Percentiles rank a stretch among this genome's conserved stretches.
Evolutionary conservation across 1,140 invertebrate genomes (phyloP).

Genomic region (Aphelenchoides fujianensis): DNA sequence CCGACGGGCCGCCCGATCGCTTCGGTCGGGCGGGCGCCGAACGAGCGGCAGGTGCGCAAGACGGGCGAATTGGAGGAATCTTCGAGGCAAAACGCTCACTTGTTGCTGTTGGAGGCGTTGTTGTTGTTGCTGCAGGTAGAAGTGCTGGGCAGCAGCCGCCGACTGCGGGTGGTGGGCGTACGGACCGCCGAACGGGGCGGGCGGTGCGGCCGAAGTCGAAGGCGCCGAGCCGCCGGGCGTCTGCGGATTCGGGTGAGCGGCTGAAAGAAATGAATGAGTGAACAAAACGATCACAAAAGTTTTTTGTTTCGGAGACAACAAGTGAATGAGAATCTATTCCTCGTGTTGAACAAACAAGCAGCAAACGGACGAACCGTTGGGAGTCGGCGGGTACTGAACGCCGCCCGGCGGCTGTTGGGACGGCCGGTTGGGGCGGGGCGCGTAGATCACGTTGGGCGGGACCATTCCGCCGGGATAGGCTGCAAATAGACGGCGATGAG

Average conservation of each 20-base stretch:
- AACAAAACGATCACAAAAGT: not conserved
- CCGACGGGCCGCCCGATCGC: too few relatives aligned
- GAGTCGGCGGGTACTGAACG: not conserved
- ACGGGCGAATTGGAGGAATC: too few relatives aligned
- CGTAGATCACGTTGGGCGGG: not conserved
- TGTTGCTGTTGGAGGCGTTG: not conserved
- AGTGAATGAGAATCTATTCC: too few relatives aligned
- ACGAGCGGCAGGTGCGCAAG: too few relatives aligned
- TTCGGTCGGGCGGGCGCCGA: not conserved
- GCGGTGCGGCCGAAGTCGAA: not conserved
- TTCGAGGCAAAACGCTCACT: not conserved
- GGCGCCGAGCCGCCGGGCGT: not conserved
- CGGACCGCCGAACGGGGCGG: not conserved
- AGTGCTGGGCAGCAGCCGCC: not conserved
- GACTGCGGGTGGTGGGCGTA: not conserved
- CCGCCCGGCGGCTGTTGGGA: not conserved
- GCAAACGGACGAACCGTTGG: not conserved
- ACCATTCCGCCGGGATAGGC: conserved; percentile 1
- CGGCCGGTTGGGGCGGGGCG: not conserved
- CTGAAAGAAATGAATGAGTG: too few relatives aligned
- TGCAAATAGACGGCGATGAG: too few relatives aligned
- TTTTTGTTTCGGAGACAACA: not conserved
- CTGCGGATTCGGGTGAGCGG: not conserved
- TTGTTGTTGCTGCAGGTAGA: not conserved
- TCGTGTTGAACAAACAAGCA: not conserved